These are phyloP conservation scores for Henricia sp. DNA, from an alignment of 53 echinoderm and acorn worm genomes.

Conservation along the genomic window DNA sequence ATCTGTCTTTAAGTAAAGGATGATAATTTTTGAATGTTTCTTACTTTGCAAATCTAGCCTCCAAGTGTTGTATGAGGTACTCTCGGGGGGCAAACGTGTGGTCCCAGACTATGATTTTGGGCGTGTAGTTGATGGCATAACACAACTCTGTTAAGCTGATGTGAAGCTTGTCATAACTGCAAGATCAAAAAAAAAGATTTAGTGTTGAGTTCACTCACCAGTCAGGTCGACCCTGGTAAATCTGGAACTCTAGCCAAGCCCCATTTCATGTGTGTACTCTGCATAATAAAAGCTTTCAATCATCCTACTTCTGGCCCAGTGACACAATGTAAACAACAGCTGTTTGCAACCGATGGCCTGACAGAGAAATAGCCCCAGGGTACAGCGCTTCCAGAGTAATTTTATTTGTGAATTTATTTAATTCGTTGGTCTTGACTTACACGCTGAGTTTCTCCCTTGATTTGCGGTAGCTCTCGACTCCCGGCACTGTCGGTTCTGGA, in stretches of 20 bases:
- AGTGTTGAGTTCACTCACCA: no score
- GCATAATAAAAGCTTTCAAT: no score
- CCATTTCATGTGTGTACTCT: no score
- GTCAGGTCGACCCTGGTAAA: no score
- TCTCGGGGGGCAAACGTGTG: slow-evolving; percentile 93
- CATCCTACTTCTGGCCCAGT: no score
- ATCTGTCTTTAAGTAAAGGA: no score
- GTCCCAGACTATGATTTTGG: slow-evolving; percentile 94
- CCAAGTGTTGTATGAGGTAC: slow-evolving; percentile 91
- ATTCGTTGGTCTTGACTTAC: slow-evolving; percentile 51
- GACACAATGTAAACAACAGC: no score
- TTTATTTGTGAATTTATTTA: not conserved
- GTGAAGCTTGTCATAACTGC: slow-evolving; percentile 88
- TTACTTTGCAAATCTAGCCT: slow-evolving; percentile 97
- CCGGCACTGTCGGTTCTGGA: slow-evolving; percentile 76
- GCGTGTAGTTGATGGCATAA: slow-evolving; percentile 89
- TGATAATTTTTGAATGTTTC: slow-evolving; percentile 20
- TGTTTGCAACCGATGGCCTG: no score
- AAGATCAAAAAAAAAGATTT: not conserved
- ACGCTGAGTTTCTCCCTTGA: slow-evolving; percentile 90
- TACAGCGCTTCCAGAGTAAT: no score
- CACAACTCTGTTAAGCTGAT: slow-evolving; percentile 94
- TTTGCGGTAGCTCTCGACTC: slow-evolving; percentile 89
- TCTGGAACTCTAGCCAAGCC: no score
- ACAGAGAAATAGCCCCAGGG: no score